Evolutionary conservation across 2,888 invertebrate genomes (phyloP), one percentile per base, ranked within the genome.

Genomic region (Phoenoteleia sp.): DNA sequence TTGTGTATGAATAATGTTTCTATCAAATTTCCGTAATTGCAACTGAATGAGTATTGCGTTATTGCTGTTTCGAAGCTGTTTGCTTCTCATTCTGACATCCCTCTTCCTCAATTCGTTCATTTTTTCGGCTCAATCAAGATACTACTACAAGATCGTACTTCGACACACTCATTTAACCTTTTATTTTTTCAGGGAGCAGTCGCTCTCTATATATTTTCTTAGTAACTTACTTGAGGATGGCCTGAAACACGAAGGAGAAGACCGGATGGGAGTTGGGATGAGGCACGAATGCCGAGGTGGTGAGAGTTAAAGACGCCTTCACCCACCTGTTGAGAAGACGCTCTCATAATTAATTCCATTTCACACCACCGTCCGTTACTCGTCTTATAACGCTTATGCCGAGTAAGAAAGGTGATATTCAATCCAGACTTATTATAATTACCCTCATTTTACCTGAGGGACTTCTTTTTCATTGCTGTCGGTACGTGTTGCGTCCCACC

Each of bases 291-390:
- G 86, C 77, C 76, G 81, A 77, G 77, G 71, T 83, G 58, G 77
- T 76, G 72, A 75, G 87, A 90, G 89, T 92, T 92, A 92, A 93
- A 92, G 92, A 92, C 91, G 91, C 90, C 90, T 90, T 90, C 93
- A 92, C 90, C 93, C 93, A 93, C 93, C 93, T 93, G 93, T 93
- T 93, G 93, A 93, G 89, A 91, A 92, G 89, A 91, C 89, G 89
- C 88, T 89, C 91, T 92, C 91, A 93, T 93, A 93, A 93, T 93
- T 93, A 93, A 93, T 93, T 93, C 92, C 90, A 92, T 93, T 92
- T 92, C 91, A 90, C 92, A 91, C 92, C 91, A 90, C 89, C 91
- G 89, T 90, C 85, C 82, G 85, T 75, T 45, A 69, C 62, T 79
- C 85, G 81, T 82, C 85, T 82, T 85, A 82, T 79, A 75, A 64